Percentiles rank a stretch among this genome's conserved stretches.
These are phyloP conservation scores for Ameiurus melas DNA, from an alignment of 2,113 vertebrate species.

Conservation along the genomic window DNA sequence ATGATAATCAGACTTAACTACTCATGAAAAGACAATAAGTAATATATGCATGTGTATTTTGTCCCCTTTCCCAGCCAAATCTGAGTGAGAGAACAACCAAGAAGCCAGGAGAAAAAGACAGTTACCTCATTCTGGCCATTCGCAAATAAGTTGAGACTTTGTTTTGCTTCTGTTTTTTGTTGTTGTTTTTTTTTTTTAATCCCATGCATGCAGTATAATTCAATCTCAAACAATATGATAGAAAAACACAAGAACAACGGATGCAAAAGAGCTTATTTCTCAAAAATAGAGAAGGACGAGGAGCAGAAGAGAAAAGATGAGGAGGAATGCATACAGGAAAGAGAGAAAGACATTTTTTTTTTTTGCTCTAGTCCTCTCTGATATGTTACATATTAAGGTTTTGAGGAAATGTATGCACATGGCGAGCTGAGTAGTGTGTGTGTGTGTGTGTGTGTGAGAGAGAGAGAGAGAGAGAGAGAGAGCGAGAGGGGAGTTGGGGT, in stretches of 20 bases:
- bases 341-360: constrained; percentile 37
- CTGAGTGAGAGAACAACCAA: constrained; percentile 36
- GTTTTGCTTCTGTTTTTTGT: not conserved
- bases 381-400: constrained; percentile 66
- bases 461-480: too few relatives aligned
- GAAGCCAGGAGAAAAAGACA: constrained; percentile 55
- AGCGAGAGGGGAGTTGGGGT: too few relatives aligned
- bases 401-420: constrained; percentile 63
- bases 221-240: constrained; percentile 68
- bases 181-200: constrained; percentile 55
- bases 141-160: constrained; percentile 54
- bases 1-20: not conserved
- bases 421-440: constrained; percentile 38
- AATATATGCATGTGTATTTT: not conserved
- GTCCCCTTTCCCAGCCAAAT: not conserved
- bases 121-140: constrained; percentile 63
- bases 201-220: constrained; percentile 72
- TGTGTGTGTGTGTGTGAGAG: not conserved
- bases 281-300: constrained; percentile 57
- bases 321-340: constrained; percentile 49
- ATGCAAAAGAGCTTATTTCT: constrained; percentile 73
- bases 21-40: not conserved
- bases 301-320: constrained; percentile 37
- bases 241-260: constrained; percentile 70
- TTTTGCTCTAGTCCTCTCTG: constrained; percentile 59